These are phyloP conservation scores for Silurus glanis DNA, from an alignment of 2,113 vertebrate species.

Conservation along the genomic window DNA sequence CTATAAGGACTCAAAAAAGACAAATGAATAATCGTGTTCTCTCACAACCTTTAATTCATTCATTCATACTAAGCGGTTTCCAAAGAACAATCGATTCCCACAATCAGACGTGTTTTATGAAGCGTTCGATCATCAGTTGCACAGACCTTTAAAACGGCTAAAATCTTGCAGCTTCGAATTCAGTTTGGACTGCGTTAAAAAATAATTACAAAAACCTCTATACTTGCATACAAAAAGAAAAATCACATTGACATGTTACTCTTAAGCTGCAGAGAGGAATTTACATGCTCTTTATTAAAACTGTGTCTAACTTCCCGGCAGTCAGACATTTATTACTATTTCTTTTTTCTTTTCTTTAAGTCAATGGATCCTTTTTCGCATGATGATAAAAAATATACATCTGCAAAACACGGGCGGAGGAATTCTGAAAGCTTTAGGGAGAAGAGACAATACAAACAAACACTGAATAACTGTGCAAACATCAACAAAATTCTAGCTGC, in stretches of 20 bases:
- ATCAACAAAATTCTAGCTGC: not conserved
- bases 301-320: constrained; percentile 48
- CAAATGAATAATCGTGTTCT: not conserved
- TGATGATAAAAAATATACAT: not conserved
- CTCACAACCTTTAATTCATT: constrained; percentile 9
- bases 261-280: not conserved
- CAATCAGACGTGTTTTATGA: not conserved
- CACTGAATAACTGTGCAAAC: not conserved
- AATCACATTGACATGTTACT: not conserved
- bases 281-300: constrained; percentile 37
- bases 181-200: not conserved
- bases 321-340: constrained; percentile 33
- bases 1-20: too few relatives aligned
- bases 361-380: not conserved
- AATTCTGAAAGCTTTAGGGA: not conserved
- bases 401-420: not conserved
- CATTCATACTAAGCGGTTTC: not conserved
- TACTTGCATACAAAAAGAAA: constrained; percentile 5
- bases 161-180: not conserved
- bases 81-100: constrained; percentile 7
- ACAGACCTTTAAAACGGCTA: not conserved
- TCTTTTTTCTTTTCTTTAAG: not conserved
- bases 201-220: constrained; percentile 23
- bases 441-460: constrained; percentile 1
- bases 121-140: not conserved